Conservation (phyloP, 2,113 vertebrate species). For the Myxocyprinus asiaticus region DNA sequence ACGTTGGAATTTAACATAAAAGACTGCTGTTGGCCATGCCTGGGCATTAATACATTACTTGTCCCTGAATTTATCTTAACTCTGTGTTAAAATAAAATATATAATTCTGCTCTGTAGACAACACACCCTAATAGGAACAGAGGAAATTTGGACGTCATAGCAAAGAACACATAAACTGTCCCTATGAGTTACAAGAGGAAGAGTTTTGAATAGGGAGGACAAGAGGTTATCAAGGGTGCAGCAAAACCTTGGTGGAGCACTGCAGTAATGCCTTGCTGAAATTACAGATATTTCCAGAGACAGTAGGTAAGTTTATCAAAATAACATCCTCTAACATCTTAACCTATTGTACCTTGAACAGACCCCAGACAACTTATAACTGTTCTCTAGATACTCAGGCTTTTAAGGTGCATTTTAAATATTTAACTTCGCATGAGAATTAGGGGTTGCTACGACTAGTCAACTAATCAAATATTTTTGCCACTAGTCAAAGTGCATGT, state of each 20-base stretch:
- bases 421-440: constrained; percentile 17
- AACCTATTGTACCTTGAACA: constrained; percentile 3
- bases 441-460: neutral
- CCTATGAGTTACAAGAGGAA: constrained; percentile 29
- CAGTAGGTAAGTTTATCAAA: constrained; percentile 27
- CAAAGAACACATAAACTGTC: neutral
- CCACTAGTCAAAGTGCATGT: too few relatives aligned
- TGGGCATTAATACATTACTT: neutral
- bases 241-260: constrained; percentile 12
- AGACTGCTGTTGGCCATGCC: neutral
- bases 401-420: neutral
- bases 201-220: constrained; percentile 38
- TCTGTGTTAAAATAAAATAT: neutral
- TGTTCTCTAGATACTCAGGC: neutral
- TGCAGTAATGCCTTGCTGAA: constrained; percentile 34
- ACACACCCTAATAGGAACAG: constrained; percentile 11
- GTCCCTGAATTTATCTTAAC: neutral
- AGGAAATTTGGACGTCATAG: constrained; percentile 7
- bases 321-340: constrained; percentile 22
- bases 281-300: constrained; percentile 46
- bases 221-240: constrained; percentile 45
- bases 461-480: neutral
- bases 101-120: neutral
- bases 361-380: constrained; percentile 1
- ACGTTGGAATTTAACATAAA: neutral